Conservation (phyloP, 1,140 invertebrate species). For the Rhizoglyphus robini region DNA sequence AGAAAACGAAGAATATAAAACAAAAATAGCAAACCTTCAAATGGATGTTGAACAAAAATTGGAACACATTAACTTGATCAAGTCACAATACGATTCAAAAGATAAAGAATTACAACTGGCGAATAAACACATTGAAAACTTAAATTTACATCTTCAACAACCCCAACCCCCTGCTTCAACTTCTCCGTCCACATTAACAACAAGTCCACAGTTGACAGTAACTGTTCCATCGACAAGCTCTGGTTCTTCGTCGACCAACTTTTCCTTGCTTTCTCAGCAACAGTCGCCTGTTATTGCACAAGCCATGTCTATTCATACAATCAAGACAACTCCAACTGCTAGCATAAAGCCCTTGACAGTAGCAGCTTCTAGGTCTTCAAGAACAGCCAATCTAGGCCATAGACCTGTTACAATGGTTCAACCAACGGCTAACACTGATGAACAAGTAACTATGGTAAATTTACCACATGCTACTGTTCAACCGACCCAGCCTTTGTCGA, state of each 20-base stretch:
- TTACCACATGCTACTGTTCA: neutral
- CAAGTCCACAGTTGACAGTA: neutral
- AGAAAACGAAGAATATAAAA: neutral
- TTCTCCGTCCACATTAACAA: neutral
- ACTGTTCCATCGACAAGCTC: neutral
- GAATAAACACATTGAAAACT: constrained; percentile 7
- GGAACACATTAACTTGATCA: neutral
- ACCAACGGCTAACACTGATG: neutral
- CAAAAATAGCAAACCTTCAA: neutral
- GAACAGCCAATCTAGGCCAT: too few relatives aligned
- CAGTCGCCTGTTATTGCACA: neutral
- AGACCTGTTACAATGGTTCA: neutral
- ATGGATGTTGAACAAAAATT: neutral
- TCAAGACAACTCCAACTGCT: constrained; percentile 11
- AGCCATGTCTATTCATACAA: neutral
- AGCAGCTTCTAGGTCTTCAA: neutral
- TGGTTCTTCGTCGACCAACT: neutral
- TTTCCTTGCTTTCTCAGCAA: neutral
- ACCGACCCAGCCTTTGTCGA: neutral
- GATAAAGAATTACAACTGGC: neutral
- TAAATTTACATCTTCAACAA: neutral
- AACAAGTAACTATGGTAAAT: neutral
- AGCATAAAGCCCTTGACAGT: constrained; percentile 8
- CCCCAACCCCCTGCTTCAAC: neutral
- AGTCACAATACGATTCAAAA: neutral